Base-by-base conservation (phyloP, 2,888 invertebrate genomes). In the Hypolimnas misippus region DNA sequence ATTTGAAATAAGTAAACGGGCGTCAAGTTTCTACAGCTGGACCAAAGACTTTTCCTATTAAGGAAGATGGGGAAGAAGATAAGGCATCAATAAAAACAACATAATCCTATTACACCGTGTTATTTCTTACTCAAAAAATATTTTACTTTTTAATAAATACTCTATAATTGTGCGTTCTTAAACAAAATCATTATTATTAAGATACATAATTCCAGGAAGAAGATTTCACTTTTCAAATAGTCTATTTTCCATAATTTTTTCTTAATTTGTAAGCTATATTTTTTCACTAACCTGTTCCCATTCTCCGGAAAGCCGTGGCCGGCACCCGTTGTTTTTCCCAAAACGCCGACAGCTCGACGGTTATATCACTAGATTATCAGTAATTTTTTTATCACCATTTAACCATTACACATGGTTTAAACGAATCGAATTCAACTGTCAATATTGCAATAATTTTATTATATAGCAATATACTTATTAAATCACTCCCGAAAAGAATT, bases 231-330 rank as follows among this genome's bases (percentile, higher is more conserved):
- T n/a, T n/a, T n/a, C n/a, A n/a, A n/a, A n/a, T n/a, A n/a, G n/a
- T n/a, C n/a, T 12, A n/a, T 12, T 38, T 12, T 38, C 35, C 8
- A 10, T 33, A 12, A n/a, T 38, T n/a, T 38, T 12, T 38, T 38
- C 14, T 4, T 17, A 42, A 42, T 42, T 42, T 42, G 68, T 68
- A 77, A 53, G 40, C 1, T 49, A 14, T 5, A 14, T 7, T 8
- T 49, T 7, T 29, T 40, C n/a, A 68, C 88, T 92, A 81, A 95
- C 95, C 95, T 93, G 95, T 95, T 73, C 95, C 95, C 95, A 95
- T 95, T 81, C 95, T 95, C 78, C 94, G 94, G 85, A 94, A 93
- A 73, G 89, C 86, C 84, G 84, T 87, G 88, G 92, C 78, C 78
- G 93, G 92, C 84, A 92, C 79, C 90, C 94, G 93, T 75, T 93